Conservation (phyloP, 1,140 invertebrate species). For the Proctacanthus coquilletti region DNA sequence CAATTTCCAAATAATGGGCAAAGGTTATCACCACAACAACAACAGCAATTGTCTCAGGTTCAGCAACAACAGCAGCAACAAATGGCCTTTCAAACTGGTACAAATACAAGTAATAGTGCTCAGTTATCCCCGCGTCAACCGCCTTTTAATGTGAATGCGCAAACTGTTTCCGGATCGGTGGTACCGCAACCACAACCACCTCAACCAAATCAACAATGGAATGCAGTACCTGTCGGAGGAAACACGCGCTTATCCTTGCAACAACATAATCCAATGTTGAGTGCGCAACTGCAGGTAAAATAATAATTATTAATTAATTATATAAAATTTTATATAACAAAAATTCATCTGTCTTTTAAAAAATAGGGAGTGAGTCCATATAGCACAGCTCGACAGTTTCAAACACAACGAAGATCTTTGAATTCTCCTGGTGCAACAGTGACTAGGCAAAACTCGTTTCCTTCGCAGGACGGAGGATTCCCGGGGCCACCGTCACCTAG, state of each 20-base stretch:
- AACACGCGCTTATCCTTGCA: constrained; percentile 27
- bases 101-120: constrained; percentile 2
- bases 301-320: constrained; percentile 1
- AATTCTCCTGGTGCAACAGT: constrained; percentile 36
- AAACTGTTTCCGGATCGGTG: background rate
- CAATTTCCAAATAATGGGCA: constrained; percentile 22
- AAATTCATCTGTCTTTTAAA: constrained; percentile 2
- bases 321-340: background rate
- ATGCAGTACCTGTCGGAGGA: constrained; percentile 4
- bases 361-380: constrained; percentile 19
- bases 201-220: constrained; percentile 6
- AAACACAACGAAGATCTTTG: constrained; percentile 32
- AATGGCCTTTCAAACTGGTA: constrained; percentile 15
- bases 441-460: constrained; percentile 25
- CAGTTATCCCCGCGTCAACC: constrained; percentile 15
- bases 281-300: constrained; percentile 56
- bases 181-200: constrained; percentile 1
- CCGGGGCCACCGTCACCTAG: constrained; percentile 34
- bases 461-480: constrained; percentile 28
- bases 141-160: constrained; percentile 9
- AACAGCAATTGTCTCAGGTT: constrained; percentile 8
- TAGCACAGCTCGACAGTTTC: constrained; percentile 20
- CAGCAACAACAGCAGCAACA: constrained; percentile 18
- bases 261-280: constrained; percentile 66
- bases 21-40: constrained; percentile 20